Base-by-base conservation (phyloP, 2,888 invertebrate species). In the Drosophila atripex region DNA sequence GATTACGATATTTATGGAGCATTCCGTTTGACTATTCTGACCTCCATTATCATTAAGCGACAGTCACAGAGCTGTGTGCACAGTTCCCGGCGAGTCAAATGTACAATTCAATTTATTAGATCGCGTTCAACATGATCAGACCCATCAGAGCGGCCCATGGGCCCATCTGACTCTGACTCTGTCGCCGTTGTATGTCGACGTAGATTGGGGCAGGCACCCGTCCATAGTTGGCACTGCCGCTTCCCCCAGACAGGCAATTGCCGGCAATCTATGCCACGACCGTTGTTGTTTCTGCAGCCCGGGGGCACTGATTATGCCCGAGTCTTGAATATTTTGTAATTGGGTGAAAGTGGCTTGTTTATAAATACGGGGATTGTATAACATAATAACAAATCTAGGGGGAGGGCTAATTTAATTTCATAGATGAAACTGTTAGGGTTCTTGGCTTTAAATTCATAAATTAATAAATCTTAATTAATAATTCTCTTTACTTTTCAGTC, bases 21-120 rank as follows among this genome's bases (percentile, higher is more conserved):
- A 89, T 84, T 90, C 79, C 86, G 74, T 86, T 89, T 90, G 90
- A 90, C 90, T 85, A 80, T 74, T 80, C 77, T 90, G 90, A 89
- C 90, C 90, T 85, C 89, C 86, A 88, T 90, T 89, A 90, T 90
- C 89, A 86, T 89, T 79, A 84, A 78, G 76, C 69, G 76, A 75
- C 71, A 41, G 11, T 1, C 14, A 61, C 71, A 58, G 56, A 49
- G 32, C 16, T 18, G 23, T 51, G 3, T 14, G 23, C 16, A 6
- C 32, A 32, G 11, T 14, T 8, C 28, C 64, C 63, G 65, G 65
- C 64, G 75, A 79, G 86, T 88, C 88, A 86, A 86, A 86, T 78
- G 88, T 88, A 78, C 89, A 86, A 89, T 88, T 88, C 72, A 86
- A 86, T 89, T 86, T 88, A 88, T 86, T 88, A 84, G 86, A 88